Conservation (phyloP, 2,888 invertebrate species). For the Drosophila antonietae region DNA sequence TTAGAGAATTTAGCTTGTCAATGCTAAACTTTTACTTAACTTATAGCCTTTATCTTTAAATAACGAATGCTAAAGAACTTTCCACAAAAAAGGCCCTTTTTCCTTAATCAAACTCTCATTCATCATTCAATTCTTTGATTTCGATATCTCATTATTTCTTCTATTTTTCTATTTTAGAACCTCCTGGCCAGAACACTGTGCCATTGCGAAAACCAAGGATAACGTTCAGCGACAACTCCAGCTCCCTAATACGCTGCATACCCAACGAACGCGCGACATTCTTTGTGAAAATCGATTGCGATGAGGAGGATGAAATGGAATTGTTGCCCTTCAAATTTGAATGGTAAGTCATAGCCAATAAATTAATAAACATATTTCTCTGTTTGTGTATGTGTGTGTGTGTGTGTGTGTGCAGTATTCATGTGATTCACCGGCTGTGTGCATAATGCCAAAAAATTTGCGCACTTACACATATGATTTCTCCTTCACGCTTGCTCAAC, state of each 20-base stretch:
- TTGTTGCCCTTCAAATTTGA: constrained; percentile 84
- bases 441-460: constrained; percentile 65
- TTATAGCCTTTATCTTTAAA: no score
- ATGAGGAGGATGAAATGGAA: constrained; percentile 77
- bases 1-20: no score
- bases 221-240: constrained; percentile 84
- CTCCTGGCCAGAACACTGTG: constrained; percentile 49
- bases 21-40: no score
- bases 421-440: constrained; percentile 62
- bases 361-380: constrained; percentile 8
- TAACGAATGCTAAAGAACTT: no score
- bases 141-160: no score
- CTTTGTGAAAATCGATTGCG: constrained; percentile 84
- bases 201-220: constrained; percentile 66
- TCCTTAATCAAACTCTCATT: no score
- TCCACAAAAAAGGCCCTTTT: no score
- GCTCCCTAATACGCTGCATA: constrained; percentile 82
- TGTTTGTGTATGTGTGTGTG: constrained; percentile 3
- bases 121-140: no score
- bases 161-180: constrained; percentile 37
- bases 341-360: constrained; percentile 79
- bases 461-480: constrained; percentile 72
- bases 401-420: constrained; percentile 15
- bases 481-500: constrained; percentile 50
- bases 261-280: constrained; percentile 84